Conservation (phyloP, 2,888 invertebrate species). For the Nomada ferruginata region DNA sequence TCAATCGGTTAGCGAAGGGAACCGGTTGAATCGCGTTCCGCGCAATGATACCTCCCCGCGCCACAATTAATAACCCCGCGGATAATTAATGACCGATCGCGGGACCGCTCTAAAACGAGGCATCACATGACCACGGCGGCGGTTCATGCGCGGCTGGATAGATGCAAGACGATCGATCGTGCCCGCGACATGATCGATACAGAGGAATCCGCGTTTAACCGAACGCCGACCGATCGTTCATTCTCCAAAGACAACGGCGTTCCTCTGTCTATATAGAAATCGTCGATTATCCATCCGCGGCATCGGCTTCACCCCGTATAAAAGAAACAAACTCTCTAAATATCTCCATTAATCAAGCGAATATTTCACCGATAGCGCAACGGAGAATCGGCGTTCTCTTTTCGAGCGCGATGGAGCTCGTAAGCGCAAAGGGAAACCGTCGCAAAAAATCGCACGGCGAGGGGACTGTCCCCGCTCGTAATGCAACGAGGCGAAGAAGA, state of each 20-base stretch:
- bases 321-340: constrained; percentile 6
- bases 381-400: not conserved
- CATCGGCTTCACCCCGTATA: not conserved
- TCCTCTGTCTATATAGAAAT: constrained; percentile 4
- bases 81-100: constrained; percentile 68
- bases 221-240: constrained; percentile 36
- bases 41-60: constrained; percentile 65
- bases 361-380: constrained; percentile 25
- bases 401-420: not conserved
- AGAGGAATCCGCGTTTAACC: constrained; percentile 43
- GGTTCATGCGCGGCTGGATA: constrained; percentile 39
- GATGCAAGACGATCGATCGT: constrained; percentile 60
- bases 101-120: constrained; percentile 57
- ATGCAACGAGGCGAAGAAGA: not conserved
- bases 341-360: constrained; percentile 30
- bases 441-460: not conserved
- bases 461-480: not conserved
- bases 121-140: constrained; percentile 46
- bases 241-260: constrained; percentile 42
- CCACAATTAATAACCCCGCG: constrained; percentile 62
- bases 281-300: constrained; percentile 4
- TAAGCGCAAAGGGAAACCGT: not conserved
- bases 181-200: constrained; percentile 57
- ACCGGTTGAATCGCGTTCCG: constrained; percentile 60
- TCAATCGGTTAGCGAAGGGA: constrained; percentile 56